A percentile compares a stretch with the other conserved stretches of the same genome.
phyloP scores from a whole-genome alignment of 1,140 invertebrate species.

The Camponotus vicinus region DNA sequence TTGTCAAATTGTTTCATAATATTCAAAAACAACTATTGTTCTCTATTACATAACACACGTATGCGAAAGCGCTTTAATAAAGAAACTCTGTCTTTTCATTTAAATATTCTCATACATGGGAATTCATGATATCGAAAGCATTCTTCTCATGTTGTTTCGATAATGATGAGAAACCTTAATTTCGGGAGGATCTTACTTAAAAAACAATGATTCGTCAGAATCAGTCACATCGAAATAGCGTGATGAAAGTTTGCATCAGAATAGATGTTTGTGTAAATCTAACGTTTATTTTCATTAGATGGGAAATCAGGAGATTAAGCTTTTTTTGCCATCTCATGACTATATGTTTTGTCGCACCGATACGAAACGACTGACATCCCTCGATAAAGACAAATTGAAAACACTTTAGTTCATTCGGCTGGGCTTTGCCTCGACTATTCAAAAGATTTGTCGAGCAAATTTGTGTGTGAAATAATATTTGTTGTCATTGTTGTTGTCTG shows the following conservation, averaged over 20 bases:
- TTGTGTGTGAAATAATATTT: slow-evolving; percentile 16
- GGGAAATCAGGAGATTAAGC: slow-evolving; percentile 5
- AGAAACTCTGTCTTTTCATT: neutral
- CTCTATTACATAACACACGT: slow-evolving; percentile 6
- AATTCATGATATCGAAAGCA: neutral
- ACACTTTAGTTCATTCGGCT: slow-evolving; percentile 11
- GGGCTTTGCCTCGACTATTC: slow-evolving; percentile 12
- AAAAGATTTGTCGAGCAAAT: slow-evolving; percentile 19
- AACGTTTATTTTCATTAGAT: slow-evolving; percentile 23
- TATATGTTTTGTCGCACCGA: neutral
- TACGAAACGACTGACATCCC: slow-evolving; percentile 11
- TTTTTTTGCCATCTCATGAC: neutral
- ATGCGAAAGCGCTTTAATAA: slow-evolving; percentile 13
- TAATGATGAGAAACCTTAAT: neutral
- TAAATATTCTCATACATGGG: neutral
- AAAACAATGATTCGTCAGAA: slow-evolving; percentile 21
- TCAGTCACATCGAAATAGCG: neutral
- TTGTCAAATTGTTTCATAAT: neutral
- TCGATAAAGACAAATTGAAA: slow-evolving; percentile 19
- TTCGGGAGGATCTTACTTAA: neutral
- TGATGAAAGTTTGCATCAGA: slow-evolving; percentile 6
- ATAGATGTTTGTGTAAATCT: neutral
- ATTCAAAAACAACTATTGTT: neutral
- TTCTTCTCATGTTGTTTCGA: neutral
- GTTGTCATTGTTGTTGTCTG: slow-evolving; percentile 54